Base-by-base conservation (phyloP, 53 echinoderm and acorn worm species). In the Glandiceps talaboti region DNA sequence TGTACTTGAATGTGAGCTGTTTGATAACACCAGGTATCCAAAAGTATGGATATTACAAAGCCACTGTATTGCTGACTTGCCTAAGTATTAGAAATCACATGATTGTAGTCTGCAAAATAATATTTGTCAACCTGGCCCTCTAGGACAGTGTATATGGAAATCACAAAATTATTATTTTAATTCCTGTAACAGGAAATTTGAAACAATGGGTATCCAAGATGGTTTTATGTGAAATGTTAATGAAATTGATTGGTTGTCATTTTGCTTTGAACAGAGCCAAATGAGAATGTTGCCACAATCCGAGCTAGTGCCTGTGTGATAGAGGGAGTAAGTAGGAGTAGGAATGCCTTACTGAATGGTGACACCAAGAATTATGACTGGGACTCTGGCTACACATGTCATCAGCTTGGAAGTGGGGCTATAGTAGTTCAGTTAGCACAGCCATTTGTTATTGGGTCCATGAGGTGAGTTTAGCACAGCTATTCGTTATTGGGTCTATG, bases 361-460 rank as follows among this genome's bases (percentile, higher is more conserved):
- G 99, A 99, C 86, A 99, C 99, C 45, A 91, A 91, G 82, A 94
- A 94, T 89, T 99, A 99, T 81, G 99, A 99, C 85, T 99, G 99
- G 99, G 99, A 99, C 90, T 99, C 99, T 1, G 99, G 99, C 6
- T 99, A 99, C 79, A 99, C 99, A 14, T 99, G 99, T 29, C 99
- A 99, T 76, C 99, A 99, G 83, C 90, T 99, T 1, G 99, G 99
- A 30, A 99, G 99, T 79, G 99, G 99, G 0, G 93, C 99, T 25
- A 99, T 99, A 75, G 88, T 99, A 74, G 99, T 99, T 14, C 99
- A 99, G 83, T 86, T 99, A 33, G 94, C 94, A 29, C 99, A 99
- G 85, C 99, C 99, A 0, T 99, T 93, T 30, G 75, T 99, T 30
- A 89, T 99, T 30, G 85, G 89, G 31, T 89, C 87, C 64, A 99